These are phyloP conservation scores for Scolopax rusticola DNA, from an alignment of 2,797 vertebrate genomes.

Conservation along the genomic window DNA sequence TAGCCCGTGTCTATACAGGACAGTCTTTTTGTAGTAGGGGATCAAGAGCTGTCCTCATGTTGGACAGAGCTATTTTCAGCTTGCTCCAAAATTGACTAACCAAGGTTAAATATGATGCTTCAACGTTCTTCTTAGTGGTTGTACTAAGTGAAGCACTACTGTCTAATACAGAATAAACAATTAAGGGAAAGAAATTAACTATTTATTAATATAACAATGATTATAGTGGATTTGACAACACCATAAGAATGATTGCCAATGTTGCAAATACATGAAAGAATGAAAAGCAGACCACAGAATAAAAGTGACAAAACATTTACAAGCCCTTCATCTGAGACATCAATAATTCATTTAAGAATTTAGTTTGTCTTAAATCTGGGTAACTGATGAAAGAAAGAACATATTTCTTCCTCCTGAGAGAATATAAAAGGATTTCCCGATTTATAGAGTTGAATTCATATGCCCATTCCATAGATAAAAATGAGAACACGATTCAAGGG, in stretches of 20 bases:
- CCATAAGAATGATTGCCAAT: background rate
- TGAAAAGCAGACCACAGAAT: background rate
- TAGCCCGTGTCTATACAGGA: no score
- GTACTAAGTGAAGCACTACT: background rate
- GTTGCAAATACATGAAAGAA: background rate
- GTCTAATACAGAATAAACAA: background rate
- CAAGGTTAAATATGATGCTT: background rate
- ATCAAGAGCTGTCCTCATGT: no score
- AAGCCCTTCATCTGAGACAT: background rate
- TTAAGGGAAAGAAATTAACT: background rate
- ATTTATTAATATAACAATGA: background rate
- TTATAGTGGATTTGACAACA: background rate
- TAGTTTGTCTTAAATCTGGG: background rate
- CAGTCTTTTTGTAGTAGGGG: no score
- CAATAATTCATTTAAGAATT: background rate
- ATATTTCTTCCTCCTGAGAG: slow-evolving; percentile 2
- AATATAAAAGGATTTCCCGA: background rate
- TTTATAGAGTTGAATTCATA: background rate
- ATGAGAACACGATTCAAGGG: background rate
- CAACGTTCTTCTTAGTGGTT: background rate
- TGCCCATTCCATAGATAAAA: background rate
- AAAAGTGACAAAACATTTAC: background rate
- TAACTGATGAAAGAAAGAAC: background rate
- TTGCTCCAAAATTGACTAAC: no score
- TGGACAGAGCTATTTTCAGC: no score